phyloP scores from a whole-genome alignment of 2,888 invertebrate species.

The Liposcelis brunnea region DNA sequence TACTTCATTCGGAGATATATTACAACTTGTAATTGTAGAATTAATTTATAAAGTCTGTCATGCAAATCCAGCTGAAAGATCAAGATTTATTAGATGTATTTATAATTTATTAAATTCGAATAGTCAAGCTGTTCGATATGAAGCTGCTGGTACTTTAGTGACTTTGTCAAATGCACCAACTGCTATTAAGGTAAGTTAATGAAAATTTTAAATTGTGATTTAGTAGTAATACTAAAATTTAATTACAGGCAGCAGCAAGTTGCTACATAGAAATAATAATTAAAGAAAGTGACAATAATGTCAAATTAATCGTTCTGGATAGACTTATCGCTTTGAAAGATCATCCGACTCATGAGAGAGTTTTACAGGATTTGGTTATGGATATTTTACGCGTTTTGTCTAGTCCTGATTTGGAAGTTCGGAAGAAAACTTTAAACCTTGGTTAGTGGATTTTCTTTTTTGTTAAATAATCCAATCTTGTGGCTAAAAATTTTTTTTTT shows the following conservation, averaged over 20 bases:
- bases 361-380: slow-evolving; percentile 85
- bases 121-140: slow-evolving; percentile 93
- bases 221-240: no score
- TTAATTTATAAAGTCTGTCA: slow-evolving; percentile 98
- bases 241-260: slow-evolving; percentile 66
- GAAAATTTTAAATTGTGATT: slow-evolving; percentile 7
- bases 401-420: slow-evolving; percentile 86
- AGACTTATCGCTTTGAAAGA: slow-evolving; percentile 77
- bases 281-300: slow-evolving; percentile 99
- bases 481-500: slow-evolving; percentile 13
- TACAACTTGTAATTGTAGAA: slow-evolving; percentile 96
- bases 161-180: slow-evolving; percentile 96
- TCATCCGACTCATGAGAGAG: slow-evolving; percentile 66
- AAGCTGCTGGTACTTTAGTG: slow-evolving; percentile 95
- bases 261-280: slow-evolving; percentile 98
- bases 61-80: slow-evolving; percentile 86
- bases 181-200: slow-evolving; percentile 49
- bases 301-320: slow-evolving; percentile 94
- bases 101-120: slow-evolving; percentile 91
- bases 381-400: slow-evolving; percentile 88
- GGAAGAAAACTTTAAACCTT: slow-evolving; percentile 66
- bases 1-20: slow-evolving; percentile 85
- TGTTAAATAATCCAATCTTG: background rate
- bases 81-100: slow-evolving; percentile 95
- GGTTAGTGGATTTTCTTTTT: slow-evolving; percentile 24